These are phyloP conservation scores for Amphimallon solstitiale DNA, from an alignment of 2,888 invertebrate species.

Conservation along the genomic window DNA sequence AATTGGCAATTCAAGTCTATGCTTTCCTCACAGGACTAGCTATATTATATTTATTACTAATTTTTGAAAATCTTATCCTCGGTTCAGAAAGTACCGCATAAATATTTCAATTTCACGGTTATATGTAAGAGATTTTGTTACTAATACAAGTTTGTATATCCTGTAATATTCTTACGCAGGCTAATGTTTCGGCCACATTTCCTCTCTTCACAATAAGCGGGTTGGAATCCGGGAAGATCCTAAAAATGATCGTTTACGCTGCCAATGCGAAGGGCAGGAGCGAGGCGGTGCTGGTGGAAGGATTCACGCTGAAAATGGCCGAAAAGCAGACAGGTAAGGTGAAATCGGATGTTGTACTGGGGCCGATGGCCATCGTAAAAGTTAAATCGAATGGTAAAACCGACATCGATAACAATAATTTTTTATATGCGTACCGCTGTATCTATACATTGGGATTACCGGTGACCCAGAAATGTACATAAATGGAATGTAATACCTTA, in stretches of 20 bases:
- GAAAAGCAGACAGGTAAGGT: constrained; percentile 79
- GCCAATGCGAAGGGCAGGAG: constrained; percentile 86
- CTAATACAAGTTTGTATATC: no score
- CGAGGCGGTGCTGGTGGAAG: constrained; percentile 75
- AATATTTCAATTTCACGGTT: no score
- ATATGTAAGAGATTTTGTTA: no score
- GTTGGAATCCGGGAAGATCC: constrained; percentile 80
- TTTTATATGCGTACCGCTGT: background rate
- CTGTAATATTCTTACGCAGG: constrained; percentile 54
- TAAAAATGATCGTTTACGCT: constrained; percentile 83
- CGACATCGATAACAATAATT: constrained; percentile 12
- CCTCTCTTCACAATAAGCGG: constrained; percentile 81
- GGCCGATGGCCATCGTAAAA: background rate
- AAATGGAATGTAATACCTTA: background rate
- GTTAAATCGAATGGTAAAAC: background rate
- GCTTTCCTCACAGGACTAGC: no score
- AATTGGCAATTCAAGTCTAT: no score
- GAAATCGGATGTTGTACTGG: background rate
- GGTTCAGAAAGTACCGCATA: no score
- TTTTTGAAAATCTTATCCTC: no score
- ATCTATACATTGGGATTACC: background rate
- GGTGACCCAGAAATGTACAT: background rate
- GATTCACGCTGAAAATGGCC: constrained; percentile 78
- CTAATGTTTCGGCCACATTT: constrained; percentile 76
- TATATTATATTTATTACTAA: no score